These are phyloP conservation scores for Hetaerina titia DNA, from an alignment of 2,888 invertebrate species.

Conservation along the genomic window DNA sequence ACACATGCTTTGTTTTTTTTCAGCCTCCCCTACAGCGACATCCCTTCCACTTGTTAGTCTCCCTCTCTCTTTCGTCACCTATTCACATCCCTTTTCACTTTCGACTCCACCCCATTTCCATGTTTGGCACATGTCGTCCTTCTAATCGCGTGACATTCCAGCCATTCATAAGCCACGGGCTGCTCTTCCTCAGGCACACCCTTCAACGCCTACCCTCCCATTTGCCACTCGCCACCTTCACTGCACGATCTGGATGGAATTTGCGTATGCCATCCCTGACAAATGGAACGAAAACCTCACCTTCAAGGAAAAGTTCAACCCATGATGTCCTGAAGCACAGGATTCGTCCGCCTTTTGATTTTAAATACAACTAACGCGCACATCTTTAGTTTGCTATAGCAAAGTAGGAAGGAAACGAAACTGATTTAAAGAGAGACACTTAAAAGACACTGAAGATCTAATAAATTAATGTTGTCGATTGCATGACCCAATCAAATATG, in stretches of 20 bases:
- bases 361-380: too few relatives aligned
- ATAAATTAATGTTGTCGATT: too few relatives aligned
- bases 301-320: background rate
- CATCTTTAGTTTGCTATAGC: too few relatives aligned
- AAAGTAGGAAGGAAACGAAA: too few relatives aligned
- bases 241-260: background rate
- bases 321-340: background rate
- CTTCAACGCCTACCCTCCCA: slow-evolving; percentile 41
- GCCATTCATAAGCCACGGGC: slow-evolving; percentile 35
- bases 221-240: background rate
- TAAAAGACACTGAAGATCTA: too few relatives aligned
- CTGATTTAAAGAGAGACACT: too few relatives aligned
- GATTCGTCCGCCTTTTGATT: too few relatives aligned
- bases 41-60: slow-evolving; percentile 1
- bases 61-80: slow-evolving; percentile 22
- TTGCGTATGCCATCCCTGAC: background rate
- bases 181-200: slow-evolving; percentile 45
- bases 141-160: slow-evolving; percentile 45
- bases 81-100: slow-evolving; percentile 30
- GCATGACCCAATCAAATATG: too few relatives aligned
- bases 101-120: slow-evolving; percentile 34
- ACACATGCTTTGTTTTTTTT: background rate
- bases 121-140: slow-evolving; percentile 28
- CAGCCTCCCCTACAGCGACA: background rate
- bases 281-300: background rate